phyloP scores from a whole-genome alignment of 1,140 invertebrate genomes.

The Dendroctonus valens region DNA sequence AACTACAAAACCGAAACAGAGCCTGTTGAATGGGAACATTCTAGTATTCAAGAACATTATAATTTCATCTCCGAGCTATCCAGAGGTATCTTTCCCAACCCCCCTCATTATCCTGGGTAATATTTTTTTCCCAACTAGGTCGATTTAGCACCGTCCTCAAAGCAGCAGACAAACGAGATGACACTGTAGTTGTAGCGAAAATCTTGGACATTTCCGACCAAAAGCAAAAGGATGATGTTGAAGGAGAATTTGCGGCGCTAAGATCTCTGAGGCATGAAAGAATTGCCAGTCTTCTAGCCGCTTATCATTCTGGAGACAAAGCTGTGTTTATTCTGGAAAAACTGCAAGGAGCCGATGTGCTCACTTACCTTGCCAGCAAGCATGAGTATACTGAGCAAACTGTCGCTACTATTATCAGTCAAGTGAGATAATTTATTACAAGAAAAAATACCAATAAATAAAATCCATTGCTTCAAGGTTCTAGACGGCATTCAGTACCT shows the following conservation, averaged over 20 bases:
- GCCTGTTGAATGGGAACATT: slow-evolving; percentile 70
- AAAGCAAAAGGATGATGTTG: slow-evolving; percentile 64
- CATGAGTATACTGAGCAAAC: slow-evolving; percentile 90
- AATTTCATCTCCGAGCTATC: slow-evolving; percentile 80
- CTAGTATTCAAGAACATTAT: slow-evolving; percentile 69
- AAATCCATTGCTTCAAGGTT: slow-evolving; percentile 55
- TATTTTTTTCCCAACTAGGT: slow-evolving; percentile 46
- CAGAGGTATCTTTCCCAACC: slow-evolving; percentile 33
- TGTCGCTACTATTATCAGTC: slow-evolving; percentile 79
- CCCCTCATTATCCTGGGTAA: too few relatives aligned
- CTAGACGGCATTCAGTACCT: slow-evolving; percentile 88
- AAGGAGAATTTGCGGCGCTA: slow-evolving; percentile 79
- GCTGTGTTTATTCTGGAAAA: slow-evolving; percentile 81
- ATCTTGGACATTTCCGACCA: slow-evolving; percentile 66
- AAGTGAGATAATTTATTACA: slow-evolving; percentile 51
- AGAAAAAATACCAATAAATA: not conserved
- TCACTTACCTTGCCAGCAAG: slow-evolving; percentile 81
- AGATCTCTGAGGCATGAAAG: slow-evolving; percentile 80
- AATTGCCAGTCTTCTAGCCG: slow-evolving; percentile 72
- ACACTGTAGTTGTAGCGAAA: slow-evolving; percentile 75
- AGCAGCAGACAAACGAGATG: slow-evolving; percentile 71
- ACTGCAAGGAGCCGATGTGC: slow-evolving; percentile 85
- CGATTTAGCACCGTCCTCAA: slow-evolving; percentile 82
- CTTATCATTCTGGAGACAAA: slow-evolving; percentile 66
- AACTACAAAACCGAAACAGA: slow-evolving; percentile 74